A percentile compares a stretch with the other conserved stretches of the same genome.
Evolutionary conservation across 2,888 invertebrate genomes (phyloP).

Genomic region (Eudasyphora cyanicolor): DNA sequence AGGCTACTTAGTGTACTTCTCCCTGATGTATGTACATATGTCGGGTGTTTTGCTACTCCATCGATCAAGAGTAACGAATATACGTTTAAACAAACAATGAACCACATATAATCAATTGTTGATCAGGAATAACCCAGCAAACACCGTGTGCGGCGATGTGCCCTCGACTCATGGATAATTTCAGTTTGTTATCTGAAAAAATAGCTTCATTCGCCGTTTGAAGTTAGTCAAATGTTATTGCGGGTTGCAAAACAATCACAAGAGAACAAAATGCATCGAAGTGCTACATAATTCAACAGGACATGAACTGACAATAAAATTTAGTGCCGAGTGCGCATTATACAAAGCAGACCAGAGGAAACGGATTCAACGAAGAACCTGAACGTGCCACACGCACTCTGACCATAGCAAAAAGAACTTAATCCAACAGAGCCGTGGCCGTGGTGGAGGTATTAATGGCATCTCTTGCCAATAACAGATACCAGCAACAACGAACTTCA

Average conservation of each 20-base stretch:
- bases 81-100: too few relatives aligned
- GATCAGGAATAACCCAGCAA: neutral
- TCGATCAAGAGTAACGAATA: neutral
- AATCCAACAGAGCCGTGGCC: slow-evolving; percentile 35
- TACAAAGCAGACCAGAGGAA: slow-evolving; percentile 57
- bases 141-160: neutral
- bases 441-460: neutral
- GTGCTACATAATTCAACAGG: slow-evolving; percentile 77
- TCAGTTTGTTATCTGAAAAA: too few relatives aligned
- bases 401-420: slow-evolving; percentile 57
- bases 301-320: slow-evolving; percentile 80
- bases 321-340: slow-evolving; percentile 78
- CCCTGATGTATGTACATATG: neutral
- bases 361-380: neutral
- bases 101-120: neutral
- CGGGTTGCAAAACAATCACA: neutral
- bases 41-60: neutral
- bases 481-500: neutral
- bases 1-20: too few relatives aligned
- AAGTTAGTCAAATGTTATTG: neutral
- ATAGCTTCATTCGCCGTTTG: neutral
- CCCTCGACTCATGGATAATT: neutral
- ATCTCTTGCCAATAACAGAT: neutral
- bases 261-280: slow-evolving; percentile 44
- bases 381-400: neutral